Evolutionary conservation across 2,888 invertebrate genomes (phyloP).

Genomic region (Spilarctia lutea): DNA sequence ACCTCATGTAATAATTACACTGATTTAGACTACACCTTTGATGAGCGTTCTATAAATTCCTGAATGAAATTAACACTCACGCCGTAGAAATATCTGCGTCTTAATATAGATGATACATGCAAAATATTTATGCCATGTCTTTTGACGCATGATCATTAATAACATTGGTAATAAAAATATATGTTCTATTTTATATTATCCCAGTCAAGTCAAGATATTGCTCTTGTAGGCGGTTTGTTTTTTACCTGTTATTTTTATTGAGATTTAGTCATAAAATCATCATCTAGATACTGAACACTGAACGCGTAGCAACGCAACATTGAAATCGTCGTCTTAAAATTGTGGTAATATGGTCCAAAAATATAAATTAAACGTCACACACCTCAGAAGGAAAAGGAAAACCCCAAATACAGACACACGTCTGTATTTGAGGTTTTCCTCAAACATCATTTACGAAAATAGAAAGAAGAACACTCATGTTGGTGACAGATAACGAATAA

Average conservation of each 20-base stretch:
- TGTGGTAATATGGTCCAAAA: neutral
- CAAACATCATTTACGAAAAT: conserved; percentile 31
- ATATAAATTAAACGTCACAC: conserved; percentile 21
- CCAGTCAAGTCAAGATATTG: neutral
- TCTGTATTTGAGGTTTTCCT: conserved; percentile 31
- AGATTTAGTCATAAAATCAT: neutral
- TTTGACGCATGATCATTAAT: neutral
- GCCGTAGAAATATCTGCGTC: neutral
- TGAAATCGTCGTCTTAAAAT: neutral
- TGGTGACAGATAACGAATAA: conserved; percentile 38
- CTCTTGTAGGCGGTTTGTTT: neutral
- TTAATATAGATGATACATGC: neutral
- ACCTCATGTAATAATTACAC: neutral
- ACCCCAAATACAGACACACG: too few species aligned
- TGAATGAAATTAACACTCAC: neutral
- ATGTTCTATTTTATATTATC: conserved; percentile 1
- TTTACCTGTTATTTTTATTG: neutral
- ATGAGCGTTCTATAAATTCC: neutral
- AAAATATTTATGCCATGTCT: neutral
- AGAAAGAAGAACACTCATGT: conserved; percentile 35
- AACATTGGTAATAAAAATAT: neutral
- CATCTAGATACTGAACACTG: neutral
- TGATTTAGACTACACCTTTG: neutral
- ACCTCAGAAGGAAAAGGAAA: too few species aligned
- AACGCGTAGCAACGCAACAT: neutral